phyloP scores from a whole-genome alignment of 2,888 invertebrate genomes.

The Melanostoma mellinum region DNA sequence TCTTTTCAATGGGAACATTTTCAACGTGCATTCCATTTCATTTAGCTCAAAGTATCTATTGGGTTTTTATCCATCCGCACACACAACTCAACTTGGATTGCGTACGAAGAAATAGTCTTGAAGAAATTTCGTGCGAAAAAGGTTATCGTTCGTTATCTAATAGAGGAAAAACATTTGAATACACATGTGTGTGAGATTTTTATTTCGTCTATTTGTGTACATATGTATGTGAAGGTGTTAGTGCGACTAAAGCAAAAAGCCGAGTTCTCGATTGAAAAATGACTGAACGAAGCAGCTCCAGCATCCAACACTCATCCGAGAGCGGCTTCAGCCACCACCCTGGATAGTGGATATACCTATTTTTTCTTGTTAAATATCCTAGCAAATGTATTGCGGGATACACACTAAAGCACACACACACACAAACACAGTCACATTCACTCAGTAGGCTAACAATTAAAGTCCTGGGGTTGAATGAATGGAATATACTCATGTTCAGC shows the following conservation, averaged over 20 bases:
- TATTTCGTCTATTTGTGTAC: not conserved
- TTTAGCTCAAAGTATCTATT: conserved; percentile 55
- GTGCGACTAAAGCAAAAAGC: conserved; percentile 36
- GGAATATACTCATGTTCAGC: conserved; percentile 61
- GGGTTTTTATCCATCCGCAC: not conserved
- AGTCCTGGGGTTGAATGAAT: conserved; percentile 71
- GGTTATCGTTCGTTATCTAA: conserved; percentile 44
- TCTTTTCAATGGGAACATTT: conserved; percentile 47
- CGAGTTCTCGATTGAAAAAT: conserved; percentile 42
- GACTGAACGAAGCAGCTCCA: conserved; percentile 24
- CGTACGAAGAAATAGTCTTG: conserved; percentile 38
- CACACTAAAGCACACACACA: conserved; percentile 7
- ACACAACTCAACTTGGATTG: conserved; percentile 32
- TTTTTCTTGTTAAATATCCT: conserved; percentile 43
- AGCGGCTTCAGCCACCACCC: conserved; percentile 50
- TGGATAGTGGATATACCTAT: conserved; percentile 29
- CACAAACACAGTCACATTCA: conserved; percentile 4
- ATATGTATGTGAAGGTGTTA: not conserved
- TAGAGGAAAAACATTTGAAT: conserved; percentile 47
- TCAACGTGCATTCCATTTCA: conserved; percentile 56
- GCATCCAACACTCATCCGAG: conserved; percentile 19
- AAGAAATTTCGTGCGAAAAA: conserved; percentile 38
- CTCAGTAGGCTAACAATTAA: conserved; percentile 49
- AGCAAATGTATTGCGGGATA: conserved; percentile 2
- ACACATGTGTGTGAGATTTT: conserved; percentile 13